These are phyloP conservation scores for Silurus aristotelis DNA, from an alignment of 2,797 vertebrate genomes.

Conservation along the genomic window DNA sequence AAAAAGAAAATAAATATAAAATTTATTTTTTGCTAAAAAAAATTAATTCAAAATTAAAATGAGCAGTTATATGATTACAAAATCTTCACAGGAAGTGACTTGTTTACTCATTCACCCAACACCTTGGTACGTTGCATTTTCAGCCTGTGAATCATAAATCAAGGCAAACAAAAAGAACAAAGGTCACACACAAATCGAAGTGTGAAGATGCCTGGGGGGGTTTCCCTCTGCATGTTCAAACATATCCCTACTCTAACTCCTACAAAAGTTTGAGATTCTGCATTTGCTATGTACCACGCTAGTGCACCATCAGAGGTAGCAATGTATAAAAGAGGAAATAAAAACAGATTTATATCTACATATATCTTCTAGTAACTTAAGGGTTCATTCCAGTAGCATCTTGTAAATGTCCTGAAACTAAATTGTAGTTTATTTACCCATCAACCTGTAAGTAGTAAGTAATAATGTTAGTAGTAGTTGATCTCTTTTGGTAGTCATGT, in stretches of 20 bases:
- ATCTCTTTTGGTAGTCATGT: neutral
- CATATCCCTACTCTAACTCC: conserved; percentile 14
- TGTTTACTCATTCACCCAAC: conserved; percentile 45
- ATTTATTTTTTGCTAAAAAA: neutral
- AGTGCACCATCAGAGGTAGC: neutral
- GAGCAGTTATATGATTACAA: neutral
- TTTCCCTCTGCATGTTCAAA: conserved; percentile 56
- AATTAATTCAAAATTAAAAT: neutral
- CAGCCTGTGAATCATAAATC: conserved; percentile 57
- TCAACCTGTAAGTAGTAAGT: no score
- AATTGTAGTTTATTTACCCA: neutral
- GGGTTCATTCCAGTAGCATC: neutral
- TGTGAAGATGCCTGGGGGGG: conserved; percentile 44
- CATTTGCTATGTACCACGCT: conserved; percentile 2
- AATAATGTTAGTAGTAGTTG: neutral
- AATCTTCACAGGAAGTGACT: conserved; percentile 1
- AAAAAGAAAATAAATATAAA: no score
- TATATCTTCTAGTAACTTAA: neutral
- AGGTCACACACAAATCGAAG: conserved; percentile 42
- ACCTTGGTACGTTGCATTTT: conserved; percentile 49
- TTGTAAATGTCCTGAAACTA: neutral
- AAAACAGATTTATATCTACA: neutral
- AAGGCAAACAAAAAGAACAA: conserved; percentile 43
- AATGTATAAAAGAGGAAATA: neutral
- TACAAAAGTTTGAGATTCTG: neutral